These are phyloP conservation scores for Anthopleura sola DNA, from an alignment of 64 coral and sea anemone genomes.

Conservation along the genomic window DNA sequence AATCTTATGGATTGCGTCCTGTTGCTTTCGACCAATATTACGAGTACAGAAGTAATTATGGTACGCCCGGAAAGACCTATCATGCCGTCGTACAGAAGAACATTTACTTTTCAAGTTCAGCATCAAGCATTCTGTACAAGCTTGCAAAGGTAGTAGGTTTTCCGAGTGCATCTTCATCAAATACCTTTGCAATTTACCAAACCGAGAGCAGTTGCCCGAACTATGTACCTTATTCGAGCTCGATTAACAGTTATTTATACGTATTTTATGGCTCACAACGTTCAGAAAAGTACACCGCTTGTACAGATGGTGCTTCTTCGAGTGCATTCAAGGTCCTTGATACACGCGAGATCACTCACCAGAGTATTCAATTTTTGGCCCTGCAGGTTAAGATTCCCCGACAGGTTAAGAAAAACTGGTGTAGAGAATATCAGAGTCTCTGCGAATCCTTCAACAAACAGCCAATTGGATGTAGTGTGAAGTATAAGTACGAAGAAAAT, in stretches of 20 bases:
- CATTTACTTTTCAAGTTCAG: not conserved
- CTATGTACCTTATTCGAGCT: not conserved
- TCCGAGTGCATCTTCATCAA: not conserved
- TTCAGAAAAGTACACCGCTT: not conserved
- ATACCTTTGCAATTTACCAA: not conserved
- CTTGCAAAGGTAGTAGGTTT: conserved; percentile 1
- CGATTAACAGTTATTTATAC: not conserved
- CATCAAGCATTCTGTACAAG: not conserved
- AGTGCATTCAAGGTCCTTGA: not conserved
- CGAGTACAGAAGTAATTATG: not conserved
- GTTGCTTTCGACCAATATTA: not conserved
- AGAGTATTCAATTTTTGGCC: not conserved
- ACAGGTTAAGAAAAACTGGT: conserved; percentile 17
- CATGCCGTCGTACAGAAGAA: not conserved
- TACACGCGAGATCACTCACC: not conserved
- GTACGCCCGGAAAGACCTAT: not conserved
- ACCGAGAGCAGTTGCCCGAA: not conserved
- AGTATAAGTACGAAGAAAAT: conserved; percentile 13
- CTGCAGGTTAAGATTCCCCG: conserved; percentile 3
- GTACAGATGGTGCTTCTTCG: conserved; percentile 18
- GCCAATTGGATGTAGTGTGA: conserved; percentile 16
- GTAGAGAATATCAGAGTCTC: conserved; percentile 23
- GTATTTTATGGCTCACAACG: not conserved
- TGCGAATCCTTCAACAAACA: conserved; percentile 19
- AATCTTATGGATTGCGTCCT: conserved; percentile 30